Percentiles rank a stretch among this genome's conserved stretches.
Evolutionary conservation across 2,113 vertebrate species (phyloP).

Genomic region (Myotis brandtii): DNA sequence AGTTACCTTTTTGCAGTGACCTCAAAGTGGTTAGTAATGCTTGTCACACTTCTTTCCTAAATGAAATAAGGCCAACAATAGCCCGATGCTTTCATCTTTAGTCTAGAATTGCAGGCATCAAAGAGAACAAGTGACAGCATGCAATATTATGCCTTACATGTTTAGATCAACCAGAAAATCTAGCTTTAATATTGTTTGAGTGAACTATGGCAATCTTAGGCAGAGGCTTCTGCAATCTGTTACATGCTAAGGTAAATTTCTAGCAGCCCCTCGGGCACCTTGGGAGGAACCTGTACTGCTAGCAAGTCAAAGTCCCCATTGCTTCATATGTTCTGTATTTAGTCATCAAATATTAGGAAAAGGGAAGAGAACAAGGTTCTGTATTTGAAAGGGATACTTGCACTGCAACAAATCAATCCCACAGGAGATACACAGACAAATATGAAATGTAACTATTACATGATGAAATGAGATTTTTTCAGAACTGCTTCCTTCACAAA

Average conservation of each 20-base stretch:
- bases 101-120: background rate
- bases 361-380: constrained; percentile 40
- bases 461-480: constrained; percentile 52
- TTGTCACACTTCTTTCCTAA: constrained; percentile 34
- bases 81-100: constrained; percentile 15
- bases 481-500: constrained; percentile 37
- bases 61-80: background rate
- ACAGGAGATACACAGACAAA: constrained; percentile 30
- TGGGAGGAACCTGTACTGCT: background rate
- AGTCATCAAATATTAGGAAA: constrained; percentile 55
- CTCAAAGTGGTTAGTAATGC: background rate
- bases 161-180: constrained; percentile 1
- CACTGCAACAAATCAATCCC: constrained; percentile 16
- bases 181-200: background rate
- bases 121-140: background rate
- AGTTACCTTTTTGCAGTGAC: background rate
- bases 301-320: constrained; percentile 58
- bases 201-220: background rate
- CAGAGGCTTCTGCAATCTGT: constrained; percentile 32
- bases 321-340: constrained; percentile 42
- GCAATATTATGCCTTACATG: constrained; percentile 12
- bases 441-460: constrained; percentile 58
- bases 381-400: background rate
- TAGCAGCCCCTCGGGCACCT: background rate
- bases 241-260: constrained; percentile 16